Conservation (phyloP, 2,113 vertebrate genomes). For the Alligator mississippiensis region DNA sequence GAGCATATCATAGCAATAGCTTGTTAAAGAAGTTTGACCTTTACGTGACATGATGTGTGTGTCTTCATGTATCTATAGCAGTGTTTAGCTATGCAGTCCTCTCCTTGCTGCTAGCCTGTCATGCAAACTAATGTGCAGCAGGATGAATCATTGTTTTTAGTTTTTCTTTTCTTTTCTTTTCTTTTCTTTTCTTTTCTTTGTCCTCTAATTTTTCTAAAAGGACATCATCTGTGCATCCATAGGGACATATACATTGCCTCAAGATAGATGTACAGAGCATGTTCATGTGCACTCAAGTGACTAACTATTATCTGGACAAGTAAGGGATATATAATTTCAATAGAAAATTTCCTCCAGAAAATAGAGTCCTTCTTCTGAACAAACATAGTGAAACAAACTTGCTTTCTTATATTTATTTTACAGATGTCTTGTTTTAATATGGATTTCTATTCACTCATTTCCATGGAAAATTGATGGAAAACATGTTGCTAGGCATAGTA, state of each 20-base stretch:
- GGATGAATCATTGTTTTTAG: background rate
- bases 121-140: background rate
- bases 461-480: background rate
- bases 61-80: background rate
- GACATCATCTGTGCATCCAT: background rate
- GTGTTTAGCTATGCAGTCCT: background rate
- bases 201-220: background rate
- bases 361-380: slow-evolving; percentile 25
- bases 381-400: background rate
- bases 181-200: background rate
- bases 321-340: slow-evolving; percentile 42
- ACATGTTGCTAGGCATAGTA: background rate
- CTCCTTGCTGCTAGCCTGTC: background rate
- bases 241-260: background rate
- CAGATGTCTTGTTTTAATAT: background rate
- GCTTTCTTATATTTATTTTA: background rate
- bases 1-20: background rate
- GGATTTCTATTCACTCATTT: background rate
- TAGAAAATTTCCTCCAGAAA: slow-evolving; percentile 16
- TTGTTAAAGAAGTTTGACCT: background rate
- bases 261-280: slow-evolving; percentile 18
- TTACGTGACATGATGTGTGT: background rate
- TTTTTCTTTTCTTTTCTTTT: background rate
- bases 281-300: slow-evolving; percentile 40
- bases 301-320: slow-evolving; percentile 47